phyloP scores from a whole-genome alignment of 1,140 invertebrate genomes.

The Diabrotica undecimpunctata region DNA sequence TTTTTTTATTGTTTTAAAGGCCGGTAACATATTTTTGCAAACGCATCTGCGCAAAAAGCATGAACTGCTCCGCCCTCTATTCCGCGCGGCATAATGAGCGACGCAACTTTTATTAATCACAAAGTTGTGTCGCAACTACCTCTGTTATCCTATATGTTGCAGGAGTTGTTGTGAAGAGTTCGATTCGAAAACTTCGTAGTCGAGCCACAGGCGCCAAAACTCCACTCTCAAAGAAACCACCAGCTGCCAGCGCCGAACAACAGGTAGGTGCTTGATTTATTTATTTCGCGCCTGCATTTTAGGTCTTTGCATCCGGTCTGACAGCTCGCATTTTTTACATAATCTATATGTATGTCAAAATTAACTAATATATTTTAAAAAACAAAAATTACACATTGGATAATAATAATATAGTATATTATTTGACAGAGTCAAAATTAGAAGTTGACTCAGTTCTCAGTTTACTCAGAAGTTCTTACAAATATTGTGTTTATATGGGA shows the following conservation, averaged over 20 bases:
- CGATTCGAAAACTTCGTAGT: slow-evolving; percentile 3
- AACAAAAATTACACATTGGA: no score
- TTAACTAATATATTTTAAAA: no score
- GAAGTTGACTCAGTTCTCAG: no score
- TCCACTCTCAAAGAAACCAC: neutral
- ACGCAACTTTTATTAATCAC: slow-evolving; percentile 34
- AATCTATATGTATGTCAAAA: no score
- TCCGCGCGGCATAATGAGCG: slow-evolving; percentile 28
- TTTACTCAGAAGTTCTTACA: no score
- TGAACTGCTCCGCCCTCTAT: slow-evolving; percentile 24
- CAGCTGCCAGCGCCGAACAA: neutral
- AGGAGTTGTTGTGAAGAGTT: neutral
- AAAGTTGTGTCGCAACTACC: slow-evolving; percentile 26
- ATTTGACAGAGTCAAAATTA: no score
- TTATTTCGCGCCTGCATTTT: slow-evolving; percentile 4
- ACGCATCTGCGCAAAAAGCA: slow-evolving; percentile 18
- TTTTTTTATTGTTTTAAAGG: no score
- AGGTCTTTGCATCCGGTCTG: neutral
- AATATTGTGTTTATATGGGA: no score
- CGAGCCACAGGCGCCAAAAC: neutral
- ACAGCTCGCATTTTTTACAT: no score
- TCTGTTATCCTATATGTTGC: slow-evolving; percentile 5
- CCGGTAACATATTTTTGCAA: no score
- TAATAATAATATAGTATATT: no score
- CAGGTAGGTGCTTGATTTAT: slow-evolving; percentile 11